Conservation (phyloP, 53 echinoderm and acorn worm genomes). For the Pentamera pediparva region DNA sequence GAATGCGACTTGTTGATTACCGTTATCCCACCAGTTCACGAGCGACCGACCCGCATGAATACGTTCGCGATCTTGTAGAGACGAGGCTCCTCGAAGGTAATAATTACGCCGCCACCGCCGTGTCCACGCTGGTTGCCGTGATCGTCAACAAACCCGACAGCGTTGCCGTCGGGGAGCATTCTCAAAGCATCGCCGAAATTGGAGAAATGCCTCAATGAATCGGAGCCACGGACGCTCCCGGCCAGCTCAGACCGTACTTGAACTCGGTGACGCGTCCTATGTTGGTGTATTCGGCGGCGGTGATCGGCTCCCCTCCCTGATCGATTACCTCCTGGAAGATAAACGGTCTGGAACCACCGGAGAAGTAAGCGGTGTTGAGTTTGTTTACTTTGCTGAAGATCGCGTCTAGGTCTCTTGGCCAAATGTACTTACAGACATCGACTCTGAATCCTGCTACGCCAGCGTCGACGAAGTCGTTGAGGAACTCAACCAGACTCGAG, state of each 20-base stretch:
- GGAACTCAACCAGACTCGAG: slow-evolving; percentile 41
- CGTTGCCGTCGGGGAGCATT: slow-evolving; percentile 51
- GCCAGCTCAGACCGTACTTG: slow-evolving; percentile 64
- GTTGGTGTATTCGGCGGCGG: slow-evolving; percentile 58
- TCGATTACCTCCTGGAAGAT: slow-evolving; percentile 89
- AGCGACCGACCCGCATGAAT: slow-evolving; percentile 69
- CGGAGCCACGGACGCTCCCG: slow-evolving; percentile 40
- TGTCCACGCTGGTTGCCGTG: slow-evolving; percentile 90
- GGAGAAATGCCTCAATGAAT: slow-evolving; percentile 40
- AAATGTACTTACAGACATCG: too few relatives aligned
- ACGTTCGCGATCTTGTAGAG: slow-evolving; percentile 81
- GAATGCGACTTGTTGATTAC: slow-evolving; percentile 82
- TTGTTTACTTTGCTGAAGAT: slow-evolving; percentile 41
- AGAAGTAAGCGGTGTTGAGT: slow-evolving; percentile 46
- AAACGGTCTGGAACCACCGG: slow-evolving; percentile 49
- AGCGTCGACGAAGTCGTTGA: slow-evolving; percentile 67
- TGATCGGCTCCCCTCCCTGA: slow-evolving; percentile 73
- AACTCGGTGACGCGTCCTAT: slow-evolving; percentile 83
- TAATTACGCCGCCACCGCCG: slow-evolving; percentile 62
- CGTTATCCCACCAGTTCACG: slow-evolving; percentile 67
- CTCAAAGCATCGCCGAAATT: slow-evolving; percentile 77
- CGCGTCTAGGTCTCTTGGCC: slow-evolving; percentile 56
- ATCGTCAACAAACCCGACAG: slow-evolving; percentile 80
- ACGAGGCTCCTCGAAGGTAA: slow-evolving; percentile 50
- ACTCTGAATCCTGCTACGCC: slow-evolving; percentile 92